A percentile compares a stretch with the other conserved stretches of the same genome.
These are phyloP conservation scores for Nymphalis c-album DNA, from an alignment of 2,888 invertebrate species.

Conservation along the genomic window DNA sequence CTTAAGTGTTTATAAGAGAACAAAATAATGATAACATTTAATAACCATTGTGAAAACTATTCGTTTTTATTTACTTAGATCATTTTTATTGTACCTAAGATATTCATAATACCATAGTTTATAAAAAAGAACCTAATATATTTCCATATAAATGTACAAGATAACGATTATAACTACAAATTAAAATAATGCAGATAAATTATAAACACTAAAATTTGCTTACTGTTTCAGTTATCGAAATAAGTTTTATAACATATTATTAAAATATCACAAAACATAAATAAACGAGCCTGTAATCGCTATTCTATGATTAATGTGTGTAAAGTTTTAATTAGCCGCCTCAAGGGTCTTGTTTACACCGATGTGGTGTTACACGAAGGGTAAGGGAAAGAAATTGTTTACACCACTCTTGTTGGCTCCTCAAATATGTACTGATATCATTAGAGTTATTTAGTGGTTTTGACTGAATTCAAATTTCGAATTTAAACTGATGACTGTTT, in stretches of 20 bases:
- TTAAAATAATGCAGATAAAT: too few relatives aligned
- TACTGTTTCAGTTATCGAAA: too few relatives aligned
- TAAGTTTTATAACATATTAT: too few relatives aligned
- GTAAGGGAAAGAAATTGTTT: constrained; percentile 33
- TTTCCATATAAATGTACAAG: too few relatives aligned
- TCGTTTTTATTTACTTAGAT: neutral
- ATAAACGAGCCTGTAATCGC: constrained; percentile 12
- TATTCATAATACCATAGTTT: too few relatives aligned
- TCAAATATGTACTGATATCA: constrained; percentile 29
- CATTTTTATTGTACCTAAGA: neutral
- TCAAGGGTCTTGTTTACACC: constrained; percentile 38
- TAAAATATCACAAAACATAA: neutral
- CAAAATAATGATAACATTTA: constrained; percentile 11
- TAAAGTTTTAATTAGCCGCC: constrained; percentile 42
- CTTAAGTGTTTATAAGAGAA: constrained; percentile 4
- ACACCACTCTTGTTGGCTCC: constrained; percentile 21
- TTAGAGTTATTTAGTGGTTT: constrained; percentile 22
- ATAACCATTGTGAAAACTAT: constrained; percentile 3
- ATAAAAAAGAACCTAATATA: too few relatives aligned
- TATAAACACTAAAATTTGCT: too few relatives aligned
- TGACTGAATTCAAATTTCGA: too few relatives aligned
- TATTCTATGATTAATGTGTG: constrained; percentile 24
- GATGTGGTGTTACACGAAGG: constrained; percentile 24
- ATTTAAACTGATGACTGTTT: too few relatives aligned
- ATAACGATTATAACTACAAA: too few relatives aligned